Conservation (phyloP, 2,888 invertebrate genomes). For the Heteromurus nitidus region DNA sequence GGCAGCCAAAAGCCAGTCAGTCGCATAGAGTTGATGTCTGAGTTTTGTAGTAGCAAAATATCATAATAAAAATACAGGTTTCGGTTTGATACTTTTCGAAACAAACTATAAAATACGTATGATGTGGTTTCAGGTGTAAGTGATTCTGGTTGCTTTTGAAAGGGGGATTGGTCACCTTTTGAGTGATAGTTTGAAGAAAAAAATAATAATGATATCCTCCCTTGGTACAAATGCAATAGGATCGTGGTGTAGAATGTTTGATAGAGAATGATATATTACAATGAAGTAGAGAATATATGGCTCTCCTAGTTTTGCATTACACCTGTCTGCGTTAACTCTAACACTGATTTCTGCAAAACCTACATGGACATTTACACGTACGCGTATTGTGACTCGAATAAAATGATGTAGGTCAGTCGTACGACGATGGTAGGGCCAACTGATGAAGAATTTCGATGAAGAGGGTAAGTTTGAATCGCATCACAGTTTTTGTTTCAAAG, state of each 20-base stretch:
- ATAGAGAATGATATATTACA: too few relatives aligned
- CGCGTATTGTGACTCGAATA: too few relatives aligned
- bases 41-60: constrained; percentile 31
- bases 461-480: constrained; percentile 27
- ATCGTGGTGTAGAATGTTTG: too few relatives aligned
- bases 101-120: neutral
- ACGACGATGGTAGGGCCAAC: constrained; percentile 18
- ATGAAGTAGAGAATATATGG: too few relatives aligned
- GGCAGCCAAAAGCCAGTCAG: too few relatives aligned
- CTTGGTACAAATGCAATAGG: too few relatives aligned
- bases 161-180: constrained; percentile 43
- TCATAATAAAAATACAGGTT: constrained; percentile 50
- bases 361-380: too few relatives aligned
- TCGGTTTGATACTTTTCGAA: constrained; percentile 11
- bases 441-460: neutral
- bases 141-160: constrained; percentile 49
- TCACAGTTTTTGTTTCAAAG: constrained; percentile 7
- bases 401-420: constrained; percentile 59
- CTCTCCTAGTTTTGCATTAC: constrained; percentile 23
- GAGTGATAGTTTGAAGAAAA: neutral
- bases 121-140: constrained; percentile 51
- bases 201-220: neutral
- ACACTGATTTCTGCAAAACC: too few relatives aligned
- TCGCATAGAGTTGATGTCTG: constrained; percentile 10
- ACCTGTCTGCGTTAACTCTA: too few relatives aligned